Base-by-base conservation (phyloP, 2,797 vertebrate species). In the Sus cebifrons region DNA sequence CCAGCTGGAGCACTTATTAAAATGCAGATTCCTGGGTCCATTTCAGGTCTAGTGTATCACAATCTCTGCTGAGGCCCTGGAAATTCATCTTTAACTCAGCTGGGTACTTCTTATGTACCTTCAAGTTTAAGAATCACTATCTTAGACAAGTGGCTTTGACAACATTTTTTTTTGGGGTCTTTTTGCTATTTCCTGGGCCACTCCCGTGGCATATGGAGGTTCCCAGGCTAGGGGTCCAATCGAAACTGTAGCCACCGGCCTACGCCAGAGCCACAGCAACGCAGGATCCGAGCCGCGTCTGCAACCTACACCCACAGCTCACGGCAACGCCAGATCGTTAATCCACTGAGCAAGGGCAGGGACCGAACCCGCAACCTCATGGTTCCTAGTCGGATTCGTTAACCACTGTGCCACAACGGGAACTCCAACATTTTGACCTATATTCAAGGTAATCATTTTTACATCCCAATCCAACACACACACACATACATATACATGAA, bases 401-500 rank as follows among this genome's bases (percentile, higher is more conserved):
- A 36, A 36, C 36, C 36, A 36, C 36, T 36, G 36, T 3, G 36
- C 36, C 36, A 36, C 36, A 3, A 36, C 36, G 36, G 36, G 36
- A 36, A 36, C 36, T 36, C 36, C 18, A 89, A 70, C 16, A 64
- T 64, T 82, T 44, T 73, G 29, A 71, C 29, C 75, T 64, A 11
- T 62, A 88, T 91, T 13, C 74, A 90, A 92, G 15, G 49, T 88
- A 91, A 83, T 82, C 85, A 81, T 77, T 73, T 89, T 71, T 81
- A 74, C 73, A 87, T 32, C 9, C 9, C 68, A 89, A 71, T 86
- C 29, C 4, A 25, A 54, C 2, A 36, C 16, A 60, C 16, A 70
- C 25, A 73, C 3, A 77, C 23, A 70, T 25, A 82, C 1, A 79
- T 8, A 78, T 4, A 96, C 17, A 81, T 10, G 82, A 15, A 78